Conservation (phyloP, 2,113 vertebrate species). For the Gambusia affinis region DNA sequence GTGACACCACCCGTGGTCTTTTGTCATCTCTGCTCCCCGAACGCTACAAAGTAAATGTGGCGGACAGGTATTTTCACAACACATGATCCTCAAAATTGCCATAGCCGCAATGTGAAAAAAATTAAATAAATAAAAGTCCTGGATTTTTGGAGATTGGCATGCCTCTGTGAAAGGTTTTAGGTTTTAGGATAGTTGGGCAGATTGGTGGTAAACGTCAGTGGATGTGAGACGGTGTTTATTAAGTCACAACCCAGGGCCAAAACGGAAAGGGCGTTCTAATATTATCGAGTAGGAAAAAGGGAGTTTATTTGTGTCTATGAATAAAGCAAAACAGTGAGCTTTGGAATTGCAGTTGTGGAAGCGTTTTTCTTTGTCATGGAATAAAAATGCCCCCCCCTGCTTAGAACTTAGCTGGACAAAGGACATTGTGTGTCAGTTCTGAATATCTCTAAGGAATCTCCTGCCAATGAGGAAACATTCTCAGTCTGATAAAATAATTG, state of each 20-base stretch:
- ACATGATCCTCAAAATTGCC: slow-evolving; percentile 58
- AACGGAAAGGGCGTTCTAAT: slow-evolving; percentile 3
- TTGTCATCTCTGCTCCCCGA: slow-evolving; percentile 66
- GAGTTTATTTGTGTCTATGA: slow-evolving; percentile 13
- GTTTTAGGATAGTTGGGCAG: slow-evolving; percentile 1
- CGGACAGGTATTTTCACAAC: slow-evolving; percentile 72
- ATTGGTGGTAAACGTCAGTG: neutral
- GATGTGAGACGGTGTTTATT: slow-evolving; percentile 18
- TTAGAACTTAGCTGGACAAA: slow-evolving; percentile 7
- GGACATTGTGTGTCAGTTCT: slow-evolving; percentile 30
- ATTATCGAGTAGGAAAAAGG: neutral
- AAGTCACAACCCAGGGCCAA: neutral
- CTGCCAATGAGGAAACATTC: slow-evolving; percentile 10
- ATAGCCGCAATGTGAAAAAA: slow-evolving; percentile 21
- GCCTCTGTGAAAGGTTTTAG: neutral
- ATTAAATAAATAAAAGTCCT: slow-evolving; percentile 25
- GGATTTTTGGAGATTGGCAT: slow-evolving; percentile 25
- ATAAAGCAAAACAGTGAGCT: slow-evolving; percentile 15
- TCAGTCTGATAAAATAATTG: neutral
- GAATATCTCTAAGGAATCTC: slow-evolving; percentile 6
- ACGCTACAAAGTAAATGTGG: slow-evolving; percentile 52
- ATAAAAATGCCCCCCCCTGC: slow-evolving; percentile 11
- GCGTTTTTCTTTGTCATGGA: neutral
- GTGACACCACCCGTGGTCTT: slow-evolving; percentile 79
- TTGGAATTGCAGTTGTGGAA: slow-evolving; percentile 27